Base-by-base conservation (phyloP, 35 echinoderm and acorn worm species). In the Acanthaster planci region DNA sequence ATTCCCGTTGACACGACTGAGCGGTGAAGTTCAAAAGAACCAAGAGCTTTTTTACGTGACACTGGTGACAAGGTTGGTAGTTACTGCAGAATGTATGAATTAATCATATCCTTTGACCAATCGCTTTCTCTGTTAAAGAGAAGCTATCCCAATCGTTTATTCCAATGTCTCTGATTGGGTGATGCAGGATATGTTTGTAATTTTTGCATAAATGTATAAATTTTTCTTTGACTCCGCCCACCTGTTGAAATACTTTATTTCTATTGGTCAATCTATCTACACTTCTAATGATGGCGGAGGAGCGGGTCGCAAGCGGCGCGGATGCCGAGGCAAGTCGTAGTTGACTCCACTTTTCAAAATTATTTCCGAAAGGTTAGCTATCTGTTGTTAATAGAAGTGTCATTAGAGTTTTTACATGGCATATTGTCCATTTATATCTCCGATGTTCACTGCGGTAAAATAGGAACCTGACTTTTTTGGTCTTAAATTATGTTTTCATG, bases 21-120 rank as follows among this genome's bases (percentile, higher is more conserved):
- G 64, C 64, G 64, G 64, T 23, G 30, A 72, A 72, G 64, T 72
- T 72, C 64, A 72, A 36, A 72, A 72, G 64, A 34, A 72, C 23
- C 64, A 72, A 72, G 23, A 27, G 26, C 26, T 72, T 34, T 31
- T 31, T 27, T 26, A 26, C 30, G 64, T 26, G 64, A n/a, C 64
- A 72, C 64, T 14, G 64, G 21, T 72, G 30, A 72, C 64, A 72
- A 72, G 64, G 30, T 72, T 72, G 64, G 64, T 72, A 72, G 64
- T 72, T 72, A 72, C 34, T 26, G 64, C 64, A 72, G 64, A 72
- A 34, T 26, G 64, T 72, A 72, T 72, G 64, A 72, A 72, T 72
- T 72, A 72, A 72, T 72, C 14, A 72, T 12, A 12, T 72, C 14
- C 23, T 27, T 72, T 72, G 64, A 72, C 64, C 64, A 72, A 72